Base-by-base conservation (phyloP, 1,140 invertebrate genomes). In the Saxidomus purpurata region DNA sequence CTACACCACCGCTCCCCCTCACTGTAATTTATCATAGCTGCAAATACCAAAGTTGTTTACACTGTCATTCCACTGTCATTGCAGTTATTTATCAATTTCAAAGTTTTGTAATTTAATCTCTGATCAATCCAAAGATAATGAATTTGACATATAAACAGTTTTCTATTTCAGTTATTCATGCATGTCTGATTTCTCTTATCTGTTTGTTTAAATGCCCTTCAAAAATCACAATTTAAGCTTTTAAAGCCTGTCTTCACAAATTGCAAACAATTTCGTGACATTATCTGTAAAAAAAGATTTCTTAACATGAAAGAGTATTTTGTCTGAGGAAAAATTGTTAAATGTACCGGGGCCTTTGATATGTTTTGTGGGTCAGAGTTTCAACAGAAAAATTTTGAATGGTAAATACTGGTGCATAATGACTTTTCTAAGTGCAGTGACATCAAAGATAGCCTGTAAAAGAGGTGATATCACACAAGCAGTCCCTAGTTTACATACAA, bases 121-220 rank as follows among this genome's bases (percentile, higher is more conserved):
- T 4, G 9, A 19, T 38, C 15, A 34, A 71, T 71, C 34, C 4
- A 36, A 2, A 6, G 67, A 71, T 71, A 38, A 28, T 13, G 3
- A 71, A n/a, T 19, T 28, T 71, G 67, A 71, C 67, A 71, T 40
- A 71, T 71, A 71, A 40, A 71, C 67, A 71, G 34, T 36, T 38
- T 38, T 19, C 34, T 40, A 38, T 71, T 36, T 17, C 15, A 43
- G 19, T 38, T 38, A 38, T 36, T 71, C 34, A 71, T 71, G 67
- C 67, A 38, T 71, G 67, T 1, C 67, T 40, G 67, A 36, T 13
- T 71, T 40, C 15, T 71, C 34, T 71, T 71, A 71, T 71, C 67
- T 71, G 13, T 38, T 4, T 11, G 28, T 38, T 71, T 19, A 71
- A 71, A 17, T 8, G 34, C 67, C 34, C 28, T 36, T 38, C 15